A percentile compares a stretch with the other conserved stretches of the same genome.
Evolutionary conservation across 35 echinoderm and acorn worm species (phyloP).

Genomic region (Lytechinus variegatus): DNA sequence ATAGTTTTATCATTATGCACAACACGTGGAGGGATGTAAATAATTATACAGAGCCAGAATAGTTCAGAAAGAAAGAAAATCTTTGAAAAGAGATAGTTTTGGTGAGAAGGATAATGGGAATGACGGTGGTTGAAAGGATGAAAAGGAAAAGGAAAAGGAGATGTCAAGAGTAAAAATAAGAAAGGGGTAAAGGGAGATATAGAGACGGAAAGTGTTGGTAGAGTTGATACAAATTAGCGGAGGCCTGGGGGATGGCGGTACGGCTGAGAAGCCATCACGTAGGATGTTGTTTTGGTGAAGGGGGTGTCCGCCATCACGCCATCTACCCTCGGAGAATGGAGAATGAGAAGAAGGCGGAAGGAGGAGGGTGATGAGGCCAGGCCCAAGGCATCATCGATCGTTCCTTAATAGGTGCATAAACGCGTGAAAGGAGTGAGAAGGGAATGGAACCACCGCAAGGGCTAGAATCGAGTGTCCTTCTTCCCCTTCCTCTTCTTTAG

Average conservation of each 20-base stretch:
- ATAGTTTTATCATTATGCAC: too few relatives aligned
- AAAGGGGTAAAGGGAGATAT: background rate
- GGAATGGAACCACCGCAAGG: slow-evolving; percentile 27
- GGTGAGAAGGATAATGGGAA: too few relatives aligned
- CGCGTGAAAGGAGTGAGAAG: slow-evolving; percentile 63
- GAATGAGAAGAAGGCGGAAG: background rate
- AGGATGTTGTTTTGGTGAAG: slow-evolving; percentile 52
- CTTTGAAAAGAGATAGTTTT: too few relatives aligned
- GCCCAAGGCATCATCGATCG: slow-evolving; percentile 37
- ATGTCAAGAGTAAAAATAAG: background rate
- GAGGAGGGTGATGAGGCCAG: background rate
- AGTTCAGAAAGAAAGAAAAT: too few relatives aligned
- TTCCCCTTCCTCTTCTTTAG: background rate
- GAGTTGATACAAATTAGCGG: slow-evolving; percentile 58
- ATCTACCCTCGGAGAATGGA: slow-evolving; percentile 23
- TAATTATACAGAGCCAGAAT: too few relatives aligned
- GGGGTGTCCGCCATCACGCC: slow-evolving; percentile 30
- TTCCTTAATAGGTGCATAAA: slow-evolving; percentile 67
- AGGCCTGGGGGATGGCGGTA: slow-evolving; percentile 26
- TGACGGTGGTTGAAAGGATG: too few relatives aligned
- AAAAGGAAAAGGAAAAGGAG: background rate
- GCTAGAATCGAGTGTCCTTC: background rate
- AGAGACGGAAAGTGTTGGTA: background rate
- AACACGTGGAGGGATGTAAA: too few relatives aligned
- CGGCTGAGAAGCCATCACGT: slow-evolving; percentile 47